Evolutionary conservation across 2,113 vertebrate species (phyloP).

Genomic region (Cynopterus brachyotis): DNA sequence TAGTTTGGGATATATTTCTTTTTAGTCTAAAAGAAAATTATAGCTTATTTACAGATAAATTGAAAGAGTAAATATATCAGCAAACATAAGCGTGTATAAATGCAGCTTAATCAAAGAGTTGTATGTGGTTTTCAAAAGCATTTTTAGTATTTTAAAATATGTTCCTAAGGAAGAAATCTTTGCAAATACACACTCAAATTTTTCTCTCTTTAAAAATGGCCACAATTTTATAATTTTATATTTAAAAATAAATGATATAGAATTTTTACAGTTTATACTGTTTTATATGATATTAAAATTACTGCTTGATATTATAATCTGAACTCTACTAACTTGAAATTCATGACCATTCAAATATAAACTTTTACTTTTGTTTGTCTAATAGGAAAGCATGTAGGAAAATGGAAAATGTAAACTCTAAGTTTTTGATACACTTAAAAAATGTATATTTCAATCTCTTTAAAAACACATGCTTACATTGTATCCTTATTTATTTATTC

Average conservation of each 20-base stretch:
- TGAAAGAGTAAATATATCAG: background rate
- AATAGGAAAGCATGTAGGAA: constrained; percentile 41
- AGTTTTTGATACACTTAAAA: constrained; percentile 19
- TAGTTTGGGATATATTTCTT: background rate
- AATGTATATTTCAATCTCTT: background rate
- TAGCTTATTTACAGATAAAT: background rate
- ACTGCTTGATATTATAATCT: constrained; percentile 51
- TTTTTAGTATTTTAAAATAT: constrained; percentile 15
- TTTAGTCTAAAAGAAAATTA: background rate
- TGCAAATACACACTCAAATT: background rate
- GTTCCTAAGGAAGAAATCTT: constrained; percentile 6
- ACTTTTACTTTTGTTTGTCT: constrained; percentile 41
- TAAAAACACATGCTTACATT: background rate
- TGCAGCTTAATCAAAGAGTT: background rate
- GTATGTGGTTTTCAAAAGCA: background rate
- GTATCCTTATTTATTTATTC: background rate
- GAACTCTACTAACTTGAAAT: constrained; percentile 36
- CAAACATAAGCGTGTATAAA: background rate
- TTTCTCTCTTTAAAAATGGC: constrained; percentile 17
- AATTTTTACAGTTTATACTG: constrained; percentile 25
- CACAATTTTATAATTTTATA: constrained; percentile 33
- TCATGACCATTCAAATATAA: constrained; percentile 3
- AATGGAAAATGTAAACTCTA: background rate
- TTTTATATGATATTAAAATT: constrained; percentile 54
- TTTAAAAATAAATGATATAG: background rate